These are phyloP conservation scores for Nesospiza acunhae DNA, from an alignment of 2,113 vertebrate species.

Conservation along the genomic window DNA sequence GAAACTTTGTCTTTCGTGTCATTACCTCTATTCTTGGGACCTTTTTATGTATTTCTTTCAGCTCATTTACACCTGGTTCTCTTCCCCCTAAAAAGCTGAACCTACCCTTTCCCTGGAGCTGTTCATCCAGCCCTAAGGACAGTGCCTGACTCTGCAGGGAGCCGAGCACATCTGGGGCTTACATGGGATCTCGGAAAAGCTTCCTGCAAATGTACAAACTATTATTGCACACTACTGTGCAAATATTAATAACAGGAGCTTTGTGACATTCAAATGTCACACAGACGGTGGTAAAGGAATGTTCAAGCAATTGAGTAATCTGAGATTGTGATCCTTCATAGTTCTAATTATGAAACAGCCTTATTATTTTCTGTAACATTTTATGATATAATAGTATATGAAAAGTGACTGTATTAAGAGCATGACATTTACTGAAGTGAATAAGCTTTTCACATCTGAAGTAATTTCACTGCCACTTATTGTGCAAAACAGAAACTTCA, in stretches of 20 bases:
- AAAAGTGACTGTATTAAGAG: background rate
- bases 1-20: background rate
- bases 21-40: background rate
- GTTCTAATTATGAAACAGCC: constrained; percentile 27
- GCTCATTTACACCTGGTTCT: background rate
- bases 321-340: background rate
- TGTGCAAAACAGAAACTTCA: background rate
- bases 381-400: constrained; percentile 8
- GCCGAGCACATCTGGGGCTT: background rate
- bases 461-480: background rate
- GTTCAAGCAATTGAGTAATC: constrained; percentile 16
- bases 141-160: background rate
- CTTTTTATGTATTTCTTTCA: background rate
- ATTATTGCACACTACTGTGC: background rate
- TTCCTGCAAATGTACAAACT: background rate
- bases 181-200: background rate
- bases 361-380: constrained; percentile 39
- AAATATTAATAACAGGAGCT: constrained; percentile 24
- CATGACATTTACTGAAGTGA: constrained; percentile 32
- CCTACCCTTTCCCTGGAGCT: background rate
- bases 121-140: background rate
- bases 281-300: background rate
- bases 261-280: constrained; percentile 35
- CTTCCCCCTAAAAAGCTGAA: background rate
- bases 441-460: background rate